Percentiles rank a stretch among this genome's conserved stretches.
Conservation (phyloP, 1,140 invertebrate species). For the Aphelenchoides fujianensis region DNA sequence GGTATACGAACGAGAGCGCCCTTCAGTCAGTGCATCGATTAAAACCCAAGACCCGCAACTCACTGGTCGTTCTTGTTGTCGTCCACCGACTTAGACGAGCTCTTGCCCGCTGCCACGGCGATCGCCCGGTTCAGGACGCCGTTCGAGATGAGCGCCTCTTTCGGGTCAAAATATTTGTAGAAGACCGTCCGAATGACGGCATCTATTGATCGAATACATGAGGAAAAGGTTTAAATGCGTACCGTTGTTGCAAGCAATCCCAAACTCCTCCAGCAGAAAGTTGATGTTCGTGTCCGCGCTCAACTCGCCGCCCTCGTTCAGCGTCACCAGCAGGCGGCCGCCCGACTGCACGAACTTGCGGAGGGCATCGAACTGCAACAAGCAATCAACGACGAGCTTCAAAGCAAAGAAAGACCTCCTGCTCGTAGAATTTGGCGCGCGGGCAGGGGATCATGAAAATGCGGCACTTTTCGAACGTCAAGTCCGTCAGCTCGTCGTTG, state of each 20-base stretch:
- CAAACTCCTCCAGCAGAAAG: slow-evolving; percentile 90
- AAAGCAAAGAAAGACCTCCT: slow-evolving; percentile 68
- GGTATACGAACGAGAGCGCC: slow-evolving; percentile 82
- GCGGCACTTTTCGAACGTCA: slow-evolving; percentile 73
- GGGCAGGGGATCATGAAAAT: slow-evolving; percentile 81
- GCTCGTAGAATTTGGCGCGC: slow-evolving; percentile 80
- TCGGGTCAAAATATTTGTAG: slow-evolving; percentile 96
- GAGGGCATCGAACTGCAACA: slow-evolving; percentile 69
- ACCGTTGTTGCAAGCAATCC: slow-evolving; percentile 91
- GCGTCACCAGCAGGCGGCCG: slow-evolving; percentile 78
- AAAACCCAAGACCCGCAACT: too few relatives aligned
- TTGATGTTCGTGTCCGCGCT: slow-evolving; percentile 90
- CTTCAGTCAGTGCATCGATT: slow-evolving; percentile 66
- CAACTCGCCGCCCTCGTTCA: slow-evolving; percentile 85
- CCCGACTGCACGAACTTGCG: slow-evolving; percentile 77
- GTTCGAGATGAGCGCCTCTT: slow-evolving; percentile 85
- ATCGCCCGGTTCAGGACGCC: slow-evolving; percentile 77
- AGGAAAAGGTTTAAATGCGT: slow-evolving; percentile 47
- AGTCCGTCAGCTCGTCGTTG: slow-evolving; percentile 74
- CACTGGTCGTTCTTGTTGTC: slow-evolving; percentile 67
- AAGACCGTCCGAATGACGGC: slow-evolving; percentile 88
- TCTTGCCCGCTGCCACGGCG: slow-evolving; percentile 64
- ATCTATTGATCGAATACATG: slow-evolving; percentile 70
- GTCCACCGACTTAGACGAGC: slow-evolving; percentile 59
- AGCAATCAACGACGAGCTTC: slow-evolving; percentile 14